Evolutionary conservation across 2,113 vertebrate species (phyloP), one percentile per base, ranked within the genome.

Genomic region (Brachirus orientalis): DNA sequence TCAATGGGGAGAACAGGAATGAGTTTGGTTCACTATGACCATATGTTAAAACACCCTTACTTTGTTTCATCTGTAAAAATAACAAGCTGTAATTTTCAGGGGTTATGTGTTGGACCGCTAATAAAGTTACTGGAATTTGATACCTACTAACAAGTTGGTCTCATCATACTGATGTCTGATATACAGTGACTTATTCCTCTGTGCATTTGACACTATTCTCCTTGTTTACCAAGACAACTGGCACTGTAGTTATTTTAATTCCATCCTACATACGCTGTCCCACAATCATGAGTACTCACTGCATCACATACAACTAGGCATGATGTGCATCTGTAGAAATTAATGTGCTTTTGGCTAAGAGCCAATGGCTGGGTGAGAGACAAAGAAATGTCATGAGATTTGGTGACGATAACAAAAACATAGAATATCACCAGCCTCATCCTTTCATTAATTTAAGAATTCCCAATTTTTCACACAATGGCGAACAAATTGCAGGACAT

Each of bases 191-290:
- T 37, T 22, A 4, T 17, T 59, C 12, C 16, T 33, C 16, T 38
- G 16, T 44, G 20, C 17, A 11, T 10, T 60, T 45, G 7, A 13
- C 37, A 38, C 57, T 53, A 56, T 50, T 57, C 61, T 48, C 63
- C 14, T 22, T 50, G 14, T 68, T 55, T 47, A 62, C 13, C 50
- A 67, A 22, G 20, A 67, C n/a, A n/a, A n/a, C n/a, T n/a, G n/a
- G n/a, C n/a, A n/a, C n/a, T n/a, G 37, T 10, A n/a, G 54, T 13
- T 56, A 13, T 14, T 52, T 52, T 16, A 10, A 52, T 33, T 33
- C 50, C 50, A 52, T 52, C 12, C 47, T 28, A 14, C 47, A 16
- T 1, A 28, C 16, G 16, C 16, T 8, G 22, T 20, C 17, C 36
- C 20, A 22, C 36, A 48, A 7, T 7, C 3, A 13, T 46, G n/a